Evolutionary conservation across 2,888 invertebrate species (phyloP).

Genomic region (Apamea crenata): DNA sequence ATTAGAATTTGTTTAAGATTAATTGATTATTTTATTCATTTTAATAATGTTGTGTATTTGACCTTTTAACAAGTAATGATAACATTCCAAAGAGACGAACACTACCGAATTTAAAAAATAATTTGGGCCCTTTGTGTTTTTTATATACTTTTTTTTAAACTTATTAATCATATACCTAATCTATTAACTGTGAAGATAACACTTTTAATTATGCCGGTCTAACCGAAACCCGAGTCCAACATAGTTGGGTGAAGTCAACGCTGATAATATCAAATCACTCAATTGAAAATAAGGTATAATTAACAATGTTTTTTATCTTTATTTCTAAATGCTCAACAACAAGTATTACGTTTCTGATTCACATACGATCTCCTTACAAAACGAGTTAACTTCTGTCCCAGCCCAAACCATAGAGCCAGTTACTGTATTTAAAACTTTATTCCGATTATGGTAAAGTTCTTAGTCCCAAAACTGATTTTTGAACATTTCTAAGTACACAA

Average conservation of each 20-base stretch:
- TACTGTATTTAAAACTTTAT: conserved; percentile 2
- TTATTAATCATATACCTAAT: not conserved
- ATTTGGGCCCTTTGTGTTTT: not conserved
- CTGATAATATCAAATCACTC: not conserved
- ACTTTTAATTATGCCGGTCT: conserved; percentile 1
- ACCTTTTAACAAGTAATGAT: not conserved
- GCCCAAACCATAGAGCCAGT: not conserved
- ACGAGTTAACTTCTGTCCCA: not conserved
- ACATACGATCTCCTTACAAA: not conserved
- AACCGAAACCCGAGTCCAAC: not conserved
- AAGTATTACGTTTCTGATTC: conserved; percentile 32
- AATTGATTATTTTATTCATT: not conserved
- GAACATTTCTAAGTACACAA: not conserved
- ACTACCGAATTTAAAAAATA: conserved; percentile 6
- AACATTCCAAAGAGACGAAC: conserved; percentile 29
- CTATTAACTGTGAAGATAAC: not conserved
- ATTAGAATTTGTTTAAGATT: not conserved
- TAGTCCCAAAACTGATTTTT: not conserved
- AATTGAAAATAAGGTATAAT: not conserved
- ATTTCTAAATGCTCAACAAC: conserved; percentile 30
- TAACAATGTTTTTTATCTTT: not conserved
- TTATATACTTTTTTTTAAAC: not conserved
- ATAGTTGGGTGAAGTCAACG: not conserved
- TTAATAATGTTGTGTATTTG: not conserved
- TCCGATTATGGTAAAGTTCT: not conserved